A percentile compares a stretch with the other conserved stretches of the same genome.
phyloP scores from a whole-genome alignment of 2,888 invertebrate genomes.

The Dicyrtomina minuta region DNA sequence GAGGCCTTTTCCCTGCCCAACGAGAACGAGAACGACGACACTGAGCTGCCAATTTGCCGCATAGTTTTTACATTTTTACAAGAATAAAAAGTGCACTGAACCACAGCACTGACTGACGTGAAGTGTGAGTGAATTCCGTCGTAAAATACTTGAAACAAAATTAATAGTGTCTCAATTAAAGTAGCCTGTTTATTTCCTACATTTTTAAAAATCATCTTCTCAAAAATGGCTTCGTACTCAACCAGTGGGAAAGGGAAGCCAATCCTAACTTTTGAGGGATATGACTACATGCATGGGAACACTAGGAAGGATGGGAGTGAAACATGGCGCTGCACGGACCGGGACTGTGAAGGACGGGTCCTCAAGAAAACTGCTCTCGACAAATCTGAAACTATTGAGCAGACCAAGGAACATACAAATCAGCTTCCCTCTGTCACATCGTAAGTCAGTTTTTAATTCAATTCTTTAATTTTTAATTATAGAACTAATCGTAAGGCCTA shows the following conservation, averaged over 20 bases:
- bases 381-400: background rate
- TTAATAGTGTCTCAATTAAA: too few species aligned
- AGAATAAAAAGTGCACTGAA: too few species aligned
- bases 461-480: background rate
- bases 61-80: too few species aligned
- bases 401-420: constrained; percentile 11
- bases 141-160: background rate
- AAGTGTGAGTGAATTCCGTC: background rate
- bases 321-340: constrained; percentile 14
- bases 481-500: too few species aligned
- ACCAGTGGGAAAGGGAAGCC: background rate
- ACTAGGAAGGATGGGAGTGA: constrained; percentile 19
- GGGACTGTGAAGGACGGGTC: constrained; percentile 11
- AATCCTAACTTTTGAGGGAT: background rate
- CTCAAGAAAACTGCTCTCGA: background rate
- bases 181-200: too few species aligned
- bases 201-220: background rate
- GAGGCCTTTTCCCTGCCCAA: too few species aligned
- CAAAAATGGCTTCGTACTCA: constrained; percentile 1
- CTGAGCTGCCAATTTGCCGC: too few species aligned
- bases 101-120: background rate
- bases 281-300: background rate
- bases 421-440: constrained; percentile 1
- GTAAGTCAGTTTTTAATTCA: constrained; percentile 4
- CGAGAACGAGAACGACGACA: too few species aligned